Percentiles rank a stretch among this genome's conserved stretches.
phyloP scores from a whole-genome alignment of 2,888 invertebrate genomes.

The Anorthoa munda region DNA sequence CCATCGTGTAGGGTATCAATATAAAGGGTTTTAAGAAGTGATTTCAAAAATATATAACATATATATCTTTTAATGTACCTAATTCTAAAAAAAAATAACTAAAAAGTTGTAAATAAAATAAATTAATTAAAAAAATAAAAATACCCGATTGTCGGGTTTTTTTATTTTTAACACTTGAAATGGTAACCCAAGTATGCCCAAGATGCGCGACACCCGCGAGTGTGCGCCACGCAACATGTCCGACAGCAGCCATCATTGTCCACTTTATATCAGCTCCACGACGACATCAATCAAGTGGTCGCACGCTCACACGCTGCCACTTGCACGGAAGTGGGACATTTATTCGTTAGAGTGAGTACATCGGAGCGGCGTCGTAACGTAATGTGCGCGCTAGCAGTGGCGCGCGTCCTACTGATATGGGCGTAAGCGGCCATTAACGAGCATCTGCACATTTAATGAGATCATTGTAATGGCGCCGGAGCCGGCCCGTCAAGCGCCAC shows the following conservation, averaged over 20 bases:
- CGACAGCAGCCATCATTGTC: constrained; percentile 25
- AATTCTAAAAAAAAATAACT: too few relatives aligned
- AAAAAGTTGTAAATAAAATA: too few relatives aligned
- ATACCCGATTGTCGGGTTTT: too few relatives aligned
- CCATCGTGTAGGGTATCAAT: too few relatives aligned
- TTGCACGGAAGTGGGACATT: constrained; percentile 29
- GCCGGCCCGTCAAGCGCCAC: too few relatives aligned
- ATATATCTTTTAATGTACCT: too few relatives aligned
- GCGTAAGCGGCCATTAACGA: constrained; percentile 5
- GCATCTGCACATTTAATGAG: constrained; percentile 20
- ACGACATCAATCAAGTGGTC: background rate
- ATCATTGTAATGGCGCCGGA: constrained; percentile 9
- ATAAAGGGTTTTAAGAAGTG: too few relatives aligned
- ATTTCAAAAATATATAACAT: too few relatives aligned
- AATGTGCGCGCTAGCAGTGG: background rate
- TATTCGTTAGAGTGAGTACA: constrained; percentile 2
- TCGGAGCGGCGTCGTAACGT: background rate
- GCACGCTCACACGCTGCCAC: background rate
- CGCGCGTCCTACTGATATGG: constrained; percentile 31
- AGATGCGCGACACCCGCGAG: background rate
- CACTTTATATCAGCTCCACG: constrained; percentile 33
- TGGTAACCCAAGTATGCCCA: too few relatives aligned
- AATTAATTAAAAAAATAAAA: too few relatives aligned
- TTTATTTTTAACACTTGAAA: too few relatives aligned
- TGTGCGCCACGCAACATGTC: background rate